Base-by-base conservation (phyloP, 2,113 vertebrate genomes). In the Gasterosteus nipponicus region DNA sequence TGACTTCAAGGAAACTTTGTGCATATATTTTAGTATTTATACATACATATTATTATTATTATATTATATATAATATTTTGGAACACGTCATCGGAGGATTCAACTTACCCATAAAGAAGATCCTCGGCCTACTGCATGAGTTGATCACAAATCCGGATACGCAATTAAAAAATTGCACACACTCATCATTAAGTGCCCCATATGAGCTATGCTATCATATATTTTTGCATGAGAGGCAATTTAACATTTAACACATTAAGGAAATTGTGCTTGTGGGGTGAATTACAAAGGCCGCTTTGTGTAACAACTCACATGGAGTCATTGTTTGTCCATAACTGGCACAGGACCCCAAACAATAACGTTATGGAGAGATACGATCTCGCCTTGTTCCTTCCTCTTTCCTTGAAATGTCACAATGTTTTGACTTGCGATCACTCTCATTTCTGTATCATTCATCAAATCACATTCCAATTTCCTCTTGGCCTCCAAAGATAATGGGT, bases 401-500 rank as follows among this genome's bases (percentile, higher is more conserved):
- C 76, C 73, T 59, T 69, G 31, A 73, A 59, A 64, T 11, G 65
- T 66, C 68, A 42, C 61, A 74, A 10, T 10, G 0, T 64, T 64
- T 54, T 69, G 66, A 87, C 77, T 86, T 72, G 78, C 22, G 31
- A 5, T 73, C 42, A 14, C 16, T 83, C 47, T n/a, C 9, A 47
- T 29, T 66, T 58, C 29, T 64, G 39, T 71, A 62, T 66, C 58
- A 53, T 47, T 69, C 73, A 47, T 49, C 35, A 10, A 66, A 73
- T 84, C 54, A 75, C 71, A 57, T 53, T 44, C 53, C 46, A 29
- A n/a, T 66, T 91, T 88, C 82, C 82, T 81, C 57, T 59, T 80
- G 69, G 66, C 73, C 74, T 89, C 76, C 33, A 35, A 29, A 61
- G 14, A 64, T 56, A 81, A 72, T 29, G 15, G 63, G 4, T 49